These are phyloP conservation scores for Amazona guildingii DNA, from an alignment of 2,113 vertebrate species.

Conservation along the genomic window DNA sequence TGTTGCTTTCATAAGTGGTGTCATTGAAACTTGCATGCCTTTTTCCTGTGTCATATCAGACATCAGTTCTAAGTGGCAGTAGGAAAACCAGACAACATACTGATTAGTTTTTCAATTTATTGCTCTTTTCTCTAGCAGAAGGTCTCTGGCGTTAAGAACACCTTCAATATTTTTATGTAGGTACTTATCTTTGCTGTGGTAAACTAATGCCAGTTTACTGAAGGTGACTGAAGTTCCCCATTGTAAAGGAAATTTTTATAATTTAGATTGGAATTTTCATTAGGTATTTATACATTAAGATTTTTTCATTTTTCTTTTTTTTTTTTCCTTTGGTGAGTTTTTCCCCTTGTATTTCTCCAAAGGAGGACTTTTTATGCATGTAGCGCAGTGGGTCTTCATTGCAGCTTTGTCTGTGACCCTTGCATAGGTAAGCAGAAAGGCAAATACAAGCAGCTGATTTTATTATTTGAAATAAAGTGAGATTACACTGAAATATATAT, in stretches of 20 bases:
- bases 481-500: neutral
- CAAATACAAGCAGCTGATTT: neutral
- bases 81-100: neutral
- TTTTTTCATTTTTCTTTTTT: neutral
- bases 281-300: neutral
- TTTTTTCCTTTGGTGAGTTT: constrained; percentile 1
- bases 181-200: neutral
- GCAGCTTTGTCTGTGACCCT: constrained; percentile 5
- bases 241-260: neutral
- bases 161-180: neutral
- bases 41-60: neutral
- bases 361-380: neutral
- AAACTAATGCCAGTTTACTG: neutral
- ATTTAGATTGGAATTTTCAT: constrained; percentile 13
- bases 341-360: neutral
- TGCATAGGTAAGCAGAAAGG: neutral
- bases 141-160: neutral
- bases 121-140: neutral
- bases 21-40: neutral
- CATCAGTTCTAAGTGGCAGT: neutral
- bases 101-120: neutral
- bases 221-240: neutral
- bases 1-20: neutral
- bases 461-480: neutral
- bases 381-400: neutral